Base-by-base conservation (phyloP, 2,888 invertebrate species). In the Cryptophagus acutangulus region DNA sequence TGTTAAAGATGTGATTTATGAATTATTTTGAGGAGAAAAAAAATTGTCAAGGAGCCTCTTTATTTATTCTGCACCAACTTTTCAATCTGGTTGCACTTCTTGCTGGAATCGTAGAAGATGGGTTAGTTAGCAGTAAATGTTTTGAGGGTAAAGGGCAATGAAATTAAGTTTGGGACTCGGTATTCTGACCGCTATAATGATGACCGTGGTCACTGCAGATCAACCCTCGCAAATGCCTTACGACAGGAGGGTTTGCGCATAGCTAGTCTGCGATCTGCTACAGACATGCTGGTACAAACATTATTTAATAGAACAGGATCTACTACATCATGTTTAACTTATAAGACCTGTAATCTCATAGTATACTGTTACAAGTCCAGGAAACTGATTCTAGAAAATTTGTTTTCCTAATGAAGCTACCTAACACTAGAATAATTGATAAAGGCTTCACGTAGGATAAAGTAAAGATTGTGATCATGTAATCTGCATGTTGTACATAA, bases 121-220 rank as follows among this genome's bases (percentile, higher is more conserved):
- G 18, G 28, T 20, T 31, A n/a, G 31, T 31, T 31, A 16, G 14
- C 16, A 8, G 42, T 37, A 28, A 42, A 42, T 39, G 42, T 33
- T 25, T 40, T n/a, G n/a, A n/a, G n/a, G 30, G 38, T 38, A 38
- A 33, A 37, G 46, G 45, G 26, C 42, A 45, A 48, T 50, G 47
- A 41, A 51, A 52, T 52, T 52, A 49, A 52, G 46, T 44, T 38
- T 13, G 40, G 39, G 36, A 29, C 41, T 35, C 12, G 40, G 36
- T 36, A 38, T 40, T 43, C 39, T 39, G 47, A 47, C 52, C 52
- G 43, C 50, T 33, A 36, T 50, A 51, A 52, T 52, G 48, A 51
- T 43, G 45, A 29, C 39, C 15, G 51, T 34, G 51, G 51, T 51
- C 50, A 41, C 28, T 44, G 36, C 33, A 34, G 43, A 41, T 38